Conservation (phyloP, 2,797 vertebrate genomes). For the Gila robusta region DNA sequence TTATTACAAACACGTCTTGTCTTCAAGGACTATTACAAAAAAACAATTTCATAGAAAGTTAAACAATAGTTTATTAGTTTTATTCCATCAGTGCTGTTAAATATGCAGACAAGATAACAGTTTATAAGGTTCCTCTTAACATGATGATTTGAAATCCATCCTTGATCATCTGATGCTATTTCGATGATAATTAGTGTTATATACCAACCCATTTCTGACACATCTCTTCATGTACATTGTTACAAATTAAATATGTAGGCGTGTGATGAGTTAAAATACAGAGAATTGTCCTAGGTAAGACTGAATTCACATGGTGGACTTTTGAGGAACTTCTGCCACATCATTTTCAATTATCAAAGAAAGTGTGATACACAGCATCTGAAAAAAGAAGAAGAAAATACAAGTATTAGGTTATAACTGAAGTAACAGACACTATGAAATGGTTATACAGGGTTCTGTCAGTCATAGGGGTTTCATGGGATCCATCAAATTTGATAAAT, state of each 20-base stretch:
- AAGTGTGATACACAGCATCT: constrained; percentile 85
- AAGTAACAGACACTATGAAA: not conserved
- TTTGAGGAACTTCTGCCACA: not conserved
- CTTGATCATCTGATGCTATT: not conserved
- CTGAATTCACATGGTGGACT: constrained; percentile 13
- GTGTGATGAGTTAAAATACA: constrained; percentile 11
- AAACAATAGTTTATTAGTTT: constrained; percentile 7
- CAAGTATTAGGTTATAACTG: not conserved
- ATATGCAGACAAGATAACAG: not conserved
- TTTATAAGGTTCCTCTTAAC: not conserved
- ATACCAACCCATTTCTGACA: not conserved
- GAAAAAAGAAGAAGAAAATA: constrained; percentile 33
- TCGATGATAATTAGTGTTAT: not conserved
- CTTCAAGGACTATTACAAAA: not conserved
- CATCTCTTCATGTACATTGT: not conserved
- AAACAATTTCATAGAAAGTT: not conserved
- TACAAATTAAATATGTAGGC: constrained; percentile 2
- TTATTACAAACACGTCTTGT: not conserved
- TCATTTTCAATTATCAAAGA: constrained; percentile 64
- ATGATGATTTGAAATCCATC: not conserved
- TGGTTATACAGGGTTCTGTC: not conserved
- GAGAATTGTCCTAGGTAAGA: not conserved
- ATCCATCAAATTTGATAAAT: not conserved
- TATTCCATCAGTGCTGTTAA: constrained; percentile 16
- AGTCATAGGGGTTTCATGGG: not conserved